These are phyloP conservation scores for Leptinotarsa texana DNA, from an alignment of 1,140 invertebrate genomes.

Conservation along the genomic window DNA sequence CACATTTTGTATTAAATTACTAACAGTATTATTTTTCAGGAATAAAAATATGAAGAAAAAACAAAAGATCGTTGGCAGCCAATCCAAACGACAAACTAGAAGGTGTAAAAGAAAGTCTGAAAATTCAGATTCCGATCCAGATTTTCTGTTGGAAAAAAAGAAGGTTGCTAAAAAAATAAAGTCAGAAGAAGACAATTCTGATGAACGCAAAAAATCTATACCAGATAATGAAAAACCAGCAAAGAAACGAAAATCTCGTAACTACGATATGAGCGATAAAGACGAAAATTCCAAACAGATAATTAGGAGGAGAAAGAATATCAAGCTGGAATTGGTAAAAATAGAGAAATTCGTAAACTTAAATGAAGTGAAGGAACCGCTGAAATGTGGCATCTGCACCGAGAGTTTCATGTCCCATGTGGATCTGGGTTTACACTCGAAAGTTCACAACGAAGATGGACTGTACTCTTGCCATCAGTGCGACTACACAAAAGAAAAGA, in stretches of 20 bases:
- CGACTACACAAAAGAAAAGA: constrained; percentile 12
- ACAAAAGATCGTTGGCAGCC: background rate
- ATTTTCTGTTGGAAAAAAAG: background rate
- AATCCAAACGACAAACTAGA: background rate
- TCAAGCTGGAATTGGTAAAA: constrained; percentile 13
- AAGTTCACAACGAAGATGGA: background rate
- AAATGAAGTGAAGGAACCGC: background rate
- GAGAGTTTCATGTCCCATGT: constrained; percentile 2
- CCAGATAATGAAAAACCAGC: constrained; percentile 8
- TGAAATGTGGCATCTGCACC: background rate
- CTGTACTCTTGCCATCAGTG: constrained; percentile 17
- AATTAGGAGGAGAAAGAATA: constrained; percentile 1
- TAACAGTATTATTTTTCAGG: too few species aligned
- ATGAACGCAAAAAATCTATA: too few species aligned
- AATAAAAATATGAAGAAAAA: too few species aligned
- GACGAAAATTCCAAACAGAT: background rate
- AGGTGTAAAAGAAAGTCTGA: background rate
- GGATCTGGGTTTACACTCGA: constrained; percentile 15
- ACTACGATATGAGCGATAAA: background rate
- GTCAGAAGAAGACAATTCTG: too few species aligned
- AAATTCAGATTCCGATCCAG: background rate
- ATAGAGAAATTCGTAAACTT: constrained; percentile 19
- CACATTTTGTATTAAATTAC: too few species aligned
- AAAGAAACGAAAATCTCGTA: constrained; percentile 8
- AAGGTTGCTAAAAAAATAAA: background rate